Conservation (phyloP, 2,797 vertebrate species). For the Morelia viridis region DNA sequence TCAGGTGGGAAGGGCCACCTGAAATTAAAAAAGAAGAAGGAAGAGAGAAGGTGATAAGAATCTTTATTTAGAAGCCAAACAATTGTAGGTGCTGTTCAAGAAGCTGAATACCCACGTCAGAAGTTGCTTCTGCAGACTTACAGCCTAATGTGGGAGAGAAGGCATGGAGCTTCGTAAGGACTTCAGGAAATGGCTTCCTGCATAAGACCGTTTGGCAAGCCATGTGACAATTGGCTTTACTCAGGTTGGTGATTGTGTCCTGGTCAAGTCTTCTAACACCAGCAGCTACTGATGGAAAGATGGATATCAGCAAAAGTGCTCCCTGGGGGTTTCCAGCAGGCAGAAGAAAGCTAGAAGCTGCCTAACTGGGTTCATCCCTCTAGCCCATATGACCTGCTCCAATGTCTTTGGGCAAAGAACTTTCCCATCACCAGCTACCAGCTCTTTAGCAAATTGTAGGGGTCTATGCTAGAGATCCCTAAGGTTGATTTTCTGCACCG, state of each 20-base stretch:
- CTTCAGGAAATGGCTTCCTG: not conserved
- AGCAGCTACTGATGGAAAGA: not conserved
- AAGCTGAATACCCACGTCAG: not conserved
- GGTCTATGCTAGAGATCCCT: too few relatives aligned
- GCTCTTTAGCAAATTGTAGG: too few relatives aligned
- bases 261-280: not conserved
- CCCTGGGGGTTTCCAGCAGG: too few relatives aligned
- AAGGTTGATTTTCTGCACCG: too few relatives aligned
- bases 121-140: not conserved
- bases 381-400: too few relatives aligned
- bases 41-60: not conserved
- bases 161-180: too few relatives aligned
- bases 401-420: too few relatives aligned
- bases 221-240: too few relatives aligned
- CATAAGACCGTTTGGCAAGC: not conserved
- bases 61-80: not conserved
- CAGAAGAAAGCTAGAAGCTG: too few relatives aligned
- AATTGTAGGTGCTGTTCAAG: not conserved
- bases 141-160: too few relatives aligned
- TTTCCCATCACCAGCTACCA: not conserved
- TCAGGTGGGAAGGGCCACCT: conserved; percentile 85
- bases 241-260: not conserved
- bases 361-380: too few relatives aligned
- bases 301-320: too few relatives aligned
- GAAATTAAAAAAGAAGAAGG: not conserved